Conservation (phyloP, 2,113 vertebrate species). For the Caracal caracal region DNA sequence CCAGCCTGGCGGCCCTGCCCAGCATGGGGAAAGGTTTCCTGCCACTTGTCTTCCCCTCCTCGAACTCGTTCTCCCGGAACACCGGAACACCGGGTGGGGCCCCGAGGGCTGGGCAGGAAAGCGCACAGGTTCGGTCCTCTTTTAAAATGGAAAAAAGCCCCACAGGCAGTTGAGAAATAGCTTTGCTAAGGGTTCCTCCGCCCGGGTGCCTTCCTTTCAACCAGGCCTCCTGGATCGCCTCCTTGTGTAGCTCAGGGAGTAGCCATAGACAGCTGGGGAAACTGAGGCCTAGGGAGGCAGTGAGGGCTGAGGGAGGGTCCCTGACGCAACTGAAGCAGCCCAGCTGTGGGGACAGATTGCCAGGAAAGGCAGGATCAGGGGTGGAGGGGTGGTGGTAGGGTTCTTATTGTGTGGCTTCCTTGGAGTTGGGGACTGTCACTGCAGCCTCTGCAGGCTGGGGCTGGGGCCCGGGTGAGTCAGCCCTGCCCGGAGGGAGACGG, state of each 20-base stretch:
- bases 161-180: conserved; percentile 53
- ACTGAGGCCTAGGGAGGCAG: neutral
- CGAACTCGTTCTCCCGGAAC: conserved; percentile 78
- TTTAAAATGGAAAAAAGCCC: conserved; percentile 33
- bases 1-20: conserved; percentile 19
- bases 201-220: neutral
- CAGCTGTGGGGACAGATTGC: neutral
- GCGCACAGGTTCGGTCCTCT: neutral
- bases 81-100: conserved; percentile 74
- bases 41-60: conserved; percentile 55
- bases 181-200: neutral
- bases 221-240: neutral
- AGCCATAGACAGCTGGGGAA: neutral
- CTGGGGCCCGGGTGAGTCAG: conserved; percentile 62
- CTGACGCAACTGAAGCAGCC: neutral
- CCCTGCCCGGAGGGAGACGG: neutral
- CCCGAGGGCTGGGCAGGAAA: conserved; percentile 39
- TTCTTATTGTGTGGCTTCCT: neutral
- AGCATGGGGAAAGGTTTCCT: conserved; percentile 33
- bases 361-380: neutral
- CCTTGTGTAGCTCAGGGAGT: neutral
- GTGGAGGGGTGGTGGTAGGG: neutral
- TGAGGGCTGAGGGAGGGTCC: neutral
- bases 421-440: neutral
- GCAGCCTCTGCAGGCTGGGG: neutral